A percentile compares a stretch with the other conserved stretches of the same genome.
Conservation (phyloP, 2,797 vertebrate genomes). For the Hyperoplus immaculatus region DNA sequence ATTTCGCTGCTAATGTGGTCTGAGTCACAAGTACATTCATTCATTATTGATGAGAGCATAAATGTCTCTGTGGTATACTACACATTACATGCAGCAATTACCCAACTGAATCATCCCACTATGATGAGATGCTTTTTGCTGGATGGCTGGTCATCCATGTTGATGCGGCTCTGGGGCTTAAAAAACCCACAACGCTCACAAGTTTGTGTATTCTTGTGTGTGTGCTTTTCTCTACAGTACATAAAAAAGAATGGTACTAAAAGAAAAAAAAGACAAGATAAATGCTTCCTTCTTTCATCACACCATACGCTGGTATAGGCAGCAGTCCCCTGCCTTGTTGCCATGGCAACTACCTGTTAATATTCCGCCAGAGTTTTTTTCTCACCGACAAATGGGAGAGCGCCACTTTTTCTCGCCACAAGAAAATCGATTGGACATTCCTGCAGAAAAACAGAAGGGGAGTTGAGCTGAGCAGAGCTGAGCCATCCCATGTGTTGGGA, state of each 20-base stretch:
- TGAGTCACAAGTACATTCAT: slow-evolving; percentile 63
- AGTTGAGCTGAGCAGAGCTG: slow-evolving; percentile 1
- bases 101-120: slow-evolving; percentile 38
- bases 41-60: slow-evolving; percentile 71
- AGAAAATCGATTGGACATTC: slow-evolving; percentile 83
- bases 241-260: too few relatives aligned
- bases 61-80: slow-evolving; percentile 58
- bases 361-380: slow-evolving; percentile 83
- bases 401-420: slow-evolving; percentile 55
- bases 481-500: not conserved
- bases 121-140: slow-evolving; percentile 48
- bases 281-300: slow-evolving; percentile 28
- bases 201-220: slow-evolving; percentile 16
- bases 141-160: slow-evolving; percentile 30
- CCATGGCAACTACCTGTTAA: slow-evolving; percentile 88
- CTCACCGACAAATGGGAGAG: slow-evolving; percentile 66
- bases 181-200: not conserved
- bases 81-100: slow-evolving; percentile 46
- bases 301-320: slow-evolving; percentile 59
- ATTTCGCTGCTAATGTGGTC: slow-evolving; percentile 66
- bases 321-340: slow-evolving; percentile 83
- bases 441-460: slow-evolving; percentile 64
- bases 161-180: slow-evolving; percentile 34
- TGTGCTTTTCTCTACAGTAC: slow-evolving; percentile 57
- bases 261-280: slow-evolving; percentile 1